Conservation (phyloP, 1,140 invertebrate species). For the Chionoecetes opilio region DNA sequence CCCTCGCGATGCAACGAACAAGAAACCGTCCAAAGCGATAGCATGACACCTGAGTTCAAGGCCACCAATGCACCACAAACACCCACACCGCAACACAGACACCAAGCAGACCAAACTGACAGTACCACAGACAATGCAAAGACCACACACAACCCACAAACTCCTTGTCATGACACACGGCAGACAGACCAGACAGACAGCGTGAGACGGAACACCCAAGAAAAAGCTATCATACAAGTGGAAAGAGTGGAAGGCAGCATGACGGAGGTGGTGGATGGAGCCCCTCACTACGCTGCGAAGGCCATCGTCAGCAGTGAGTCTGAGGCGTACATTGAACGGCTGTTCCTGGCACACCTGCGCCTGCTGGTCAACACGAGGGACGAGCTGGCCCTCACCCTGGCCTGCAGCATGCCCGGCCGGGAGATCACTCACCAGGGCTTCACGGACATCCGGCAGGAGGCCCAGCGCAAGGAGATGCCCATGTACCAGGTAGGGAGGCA, state of each 20-base stretch:
- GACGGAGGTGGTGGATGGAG: background rate
- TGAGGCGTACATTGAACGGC: conserved; percentile 57
- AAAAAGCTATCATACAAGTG: background rate
- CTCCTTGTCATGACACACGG: background rate
- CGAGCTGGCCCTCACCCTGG: conserved; percentile 73
- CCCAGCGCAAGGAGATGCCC: conserved; percentile 77
- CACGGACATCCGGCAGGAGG: conserved; percentile 74
- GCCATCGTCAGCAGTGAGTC: conserved; percentile 34
- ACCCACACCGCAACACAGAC: too few species aligned
- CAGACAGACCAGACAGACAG: background rate
- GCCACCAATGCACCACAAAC: too few species aligned
- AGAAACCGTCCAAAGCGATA: background rate
- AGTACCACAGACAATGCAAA: background rate
- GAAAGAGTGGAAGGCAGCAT: background rate
- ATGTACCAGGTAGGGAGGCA: conserved; percentile 72
- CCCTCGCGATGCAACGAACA: background rate
- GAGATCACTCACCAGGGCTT: conserved; percentile 75
- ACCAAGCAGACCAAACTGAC: background rate
- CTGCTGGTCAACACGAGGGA: conserved; percentile 76
- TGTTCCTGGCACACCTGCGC: conserved; percentile 74
- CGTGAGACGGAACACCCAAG: background rate
- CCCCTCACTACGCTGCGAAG: background rate
- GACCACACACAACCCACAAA: background rate
- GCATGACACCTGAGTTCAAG: too few species aligned
- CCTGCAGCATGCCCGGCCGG: conserved; percentile 76